phyloP scores from a whole-genome alignment of 92 coral and sea anemone genomes.

The Phymanthus crucifer region DNA sequence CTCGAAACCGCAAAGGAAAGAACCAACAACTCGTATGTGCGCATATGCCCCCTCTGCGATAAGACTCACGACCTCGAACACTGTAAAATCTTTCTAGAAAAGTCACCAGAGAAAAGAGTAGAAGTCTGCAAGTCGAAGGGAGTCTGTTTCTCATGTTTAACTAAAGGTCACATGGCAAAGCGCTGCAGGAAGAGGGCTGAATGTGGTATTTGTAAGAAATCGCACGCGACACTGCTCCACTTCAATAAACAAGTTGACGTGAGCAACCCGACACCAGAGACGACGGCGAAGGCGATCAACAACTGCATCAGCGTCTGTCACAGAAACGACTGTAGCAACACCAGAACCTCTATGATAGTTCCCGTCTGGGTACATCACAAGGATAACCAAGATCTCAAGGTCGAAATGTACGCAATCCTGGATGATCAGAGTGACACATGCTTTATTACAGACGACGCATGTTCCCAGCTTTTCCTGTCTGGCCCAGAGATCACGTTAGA shows the following conservation, averaged over 20 bases:
- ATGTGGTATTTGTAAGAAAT: conserved; percentile 59
- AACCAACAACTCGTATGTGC: conserved; percentile 1
- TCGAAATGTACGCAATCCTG: conserved; percentile 53
- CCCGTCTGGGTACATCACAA: conserved; percentile 61
- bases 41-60: conserved; percentile 26
- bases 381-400: conserved; percentile 24
- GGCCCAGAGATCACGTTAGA: conserved; percentile 46
- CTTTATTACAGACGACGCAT: conserved; percentile 43
- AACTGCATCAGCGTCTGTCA: conserved; percentile 58
- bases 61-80: conserved; percentile 34
- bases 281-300: conserved; percentile 39
- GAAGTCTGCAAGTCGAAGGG: conserved; percentile 44
- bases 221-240: conserved; percentile 65
- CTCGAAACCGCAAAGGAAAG: conserved; percentile 8
- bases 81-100: conserved; percentile 39
- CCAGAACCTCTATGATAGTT: conserved; percentile 56
- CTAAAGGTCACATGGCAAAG: conserved; percentile 45
- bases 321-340: conserved; percentile 35
- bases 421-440: conserved; percentile 66
- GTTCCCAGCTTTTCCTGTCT: conserved; percentile 24
- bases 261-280: conserved; percentile 5
- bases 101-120: conserved; percentile 43
- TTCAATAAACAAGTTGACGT: not conserved
- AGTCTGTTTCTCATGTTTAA: conserved; percentile 52
- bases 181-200: conserved; percentile 37